Percentiles rank a stretch among this genome's conserved stretches.
Evolutionary conservation across 1,140 invertebrate genomes (phyloP).

Genomic region (Drosophila obscura): DNA sequence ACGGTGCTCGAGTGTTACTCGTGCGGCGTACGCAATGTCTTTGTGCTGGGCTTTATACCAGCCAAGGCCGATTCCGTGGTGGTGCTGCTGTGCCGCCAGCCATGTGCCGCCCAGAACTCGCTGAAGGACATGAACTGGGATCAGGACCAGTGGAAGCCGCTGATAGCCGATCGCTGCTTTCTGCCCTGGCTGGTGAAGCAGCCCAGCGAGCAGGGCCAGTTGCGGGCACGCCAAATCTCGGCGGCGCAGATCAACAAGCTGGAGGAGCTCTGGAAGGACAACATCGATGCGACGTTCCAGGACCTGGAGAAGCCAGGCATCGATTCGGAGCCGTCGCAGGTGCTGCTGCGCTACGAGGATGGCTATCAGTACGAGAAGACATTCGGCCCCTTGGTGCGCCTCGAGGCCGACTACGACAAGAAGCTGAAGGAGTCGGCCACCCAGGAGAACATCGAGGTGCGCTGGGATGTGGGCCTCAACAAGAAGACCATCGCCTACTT

Average conservation of each 20-base stretch:
- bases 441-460: conserved; percentile 98
- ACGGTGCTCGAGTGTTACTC: conserved; percentile 99
- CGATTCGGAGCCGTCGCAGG: conserved; percentile 98
- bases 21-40: conserved; percentile 98
- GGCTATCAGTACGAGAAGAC: conserved; percentile 99
- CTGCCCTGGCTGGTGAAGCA: conserved; percentile 98
- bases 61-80: conserved; percentile 99
- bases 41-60: conserved; percentile 99
- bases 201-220: conserved; percentile 97
- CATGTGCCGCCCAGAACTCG: conserved; percentile 98
- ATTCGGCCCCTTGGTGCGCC: conserved; percentile 97
- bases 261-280: conserved; percentile 99
- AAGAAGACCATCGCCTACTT: conserved; percentile 99
- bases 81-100: conserved; percentile 98
- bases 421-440: conserved; percentile 99
- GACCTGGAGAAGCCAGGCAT: conserved; percentile 98
- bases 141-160: conserved; percentile 99
- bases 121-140: conserved; percentile 99
- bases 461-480: conserved; percentile 99
- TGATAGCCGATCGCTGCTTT: conserved; percentile 98
- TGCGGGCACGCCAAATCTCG: conserved; percentile 96
- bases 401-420: conserved; percentile 99
- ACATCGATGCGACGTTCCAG: conserved; percentile 98
- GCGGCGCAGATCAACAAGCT: conserved; percentile 98
- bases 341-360: conserved; percentile 97